Evolutionary conservation across 2,113 vertebrate genomes (phyloP), one percentile per base, ranked within the genome.

Genomic region (Cavia porcellus): DNA sequence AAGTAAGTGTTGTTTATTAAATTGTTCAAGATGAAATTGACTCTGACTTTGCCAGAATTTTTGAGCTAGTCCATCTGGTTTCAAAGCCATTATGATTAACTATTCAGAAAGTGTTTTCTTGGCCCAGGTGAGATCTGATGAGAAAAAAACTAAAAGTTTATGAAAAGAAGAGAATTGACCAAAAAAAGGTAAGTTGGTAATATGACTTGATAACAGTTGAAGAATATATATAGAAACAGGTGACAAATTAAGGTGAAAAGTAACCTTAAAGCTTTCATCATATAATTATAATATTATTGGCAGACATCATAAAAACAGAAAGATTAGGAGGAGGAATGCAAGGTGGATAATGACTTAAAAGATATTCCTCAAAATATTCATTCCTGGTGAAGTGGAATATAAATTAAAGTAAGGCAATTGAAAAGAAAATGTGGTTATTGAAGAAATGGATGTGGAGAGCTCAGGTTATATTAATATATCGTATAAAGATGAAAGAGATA

Each of bases 401-500:
- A 93, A 91, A 80, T 86, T 93, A 81, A 0, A 82, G 14, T 35
- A 86, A 22, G 45, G 3, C 15, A 80, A 13, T 57, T 88, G n/a
- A 8, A 86, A 12, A 83, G n/a, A 83, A 95, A 91, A 93, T 9
- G 22, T 57, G 28, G 30, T 68, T 68, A 35, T 22, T 81, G 22
- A 91, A 77, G 64, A 94, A 93, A 50, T n/a, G 10, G 45, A 86
- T 75, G n/a, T 52, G 9, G 47, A 80, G 32, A 95, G 7, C 30
- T 62, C 4, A 0, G 15, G 11, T 85, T 79, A 86, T 62, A 86
- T 90, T 90, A 75, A 68, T 62, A 92, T 0, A 5, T 64, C 62
- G 94, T 42, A 68, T 81, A 84, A 70, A 93, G 32, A 96, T 90
- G 12, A 92, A 89, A 42, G n/a, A 77, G 7, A 87, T 55, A 79